Evolutionary conservation across 2,113 vertebrate species (phyloP).

Genomic region (Sceloporus tristichus): DNA sequence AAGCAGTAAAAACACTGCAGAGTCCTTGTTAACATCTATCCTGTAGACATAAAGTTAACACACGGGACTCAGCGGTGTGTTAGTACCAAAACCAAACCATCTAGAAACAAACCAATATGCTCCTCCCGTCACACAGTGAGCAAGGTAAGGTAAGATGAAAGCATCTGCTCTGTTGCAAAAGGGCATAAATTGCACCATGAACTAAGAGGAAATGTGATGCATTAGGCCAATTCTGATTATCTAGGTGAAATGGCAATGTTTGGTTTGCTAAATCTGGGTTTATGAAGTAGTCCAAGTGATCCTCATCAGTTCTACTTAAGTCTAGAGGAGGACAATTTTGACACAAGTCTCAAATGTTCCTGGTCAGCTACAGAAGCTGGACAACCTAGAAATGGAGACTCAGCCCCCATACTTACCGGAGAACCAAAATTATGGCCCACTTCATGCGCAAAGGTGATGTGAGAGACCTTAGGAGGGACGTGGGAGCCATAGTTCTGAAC

Average conservation of each 20-base stretch:
- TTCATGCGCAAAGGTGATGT: slow-evolving; percentile 98
- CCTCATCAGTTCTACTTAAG: too few species aligned
- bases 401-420: slow-evolving; percentile 85
- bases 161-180: neutral
- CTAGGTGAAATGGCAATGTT: neutral
- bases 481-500: slow-evolving; percentile 99
- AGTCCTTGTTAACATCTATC: too few species aligned
- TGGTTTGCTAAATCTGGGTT: neutral
- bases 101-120: neutral
- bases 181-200: neutral
- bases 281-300: too few species aligned
- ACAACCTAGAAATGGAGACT: neutral
- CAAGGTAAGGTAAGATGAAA: neutral
- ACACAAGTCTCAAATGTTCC: neutral
- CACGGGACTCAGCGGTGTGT: neutral
- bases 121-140: neutral
- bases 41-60: neutral
- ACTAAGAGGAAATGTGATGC: neutral
- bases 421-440: slow-evolving; percentile 99
- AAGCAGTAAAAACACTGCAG: too few species aligned
- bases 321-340: too few species aligned
- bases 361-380: neutral
- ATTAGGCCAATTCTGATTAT: neutral
- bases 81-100: neutral
- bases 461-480: slow-evolving; percentile 97